Conservation (phyloP, 2,888 invertebrate genomes). For the Pseudococcus longispinus region DNA sequence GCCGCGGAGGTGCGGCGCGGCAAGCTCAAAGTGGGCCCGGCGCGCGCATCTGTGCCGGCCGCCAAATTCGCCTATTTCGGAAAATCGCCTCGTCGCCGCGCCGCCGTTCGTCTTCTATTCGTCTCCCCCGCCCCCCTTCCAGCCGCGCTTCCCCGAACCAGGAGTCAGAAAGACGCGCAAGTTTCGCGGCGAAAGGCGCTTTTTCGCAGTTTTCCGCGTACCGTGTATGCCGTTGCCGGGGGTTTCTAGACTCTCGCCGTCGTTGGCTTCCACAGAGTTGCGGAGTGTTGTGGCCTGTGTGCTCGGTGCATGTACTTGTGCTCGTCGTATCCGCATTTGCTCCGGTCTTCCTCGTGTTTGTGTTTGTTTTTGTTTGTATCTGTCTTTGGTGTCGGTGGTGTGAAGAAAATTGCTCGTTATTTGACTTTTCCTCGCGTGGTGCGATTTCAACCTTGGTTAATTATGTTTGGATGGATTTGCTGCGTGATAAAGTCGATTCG, state of each 20-base stretch:
- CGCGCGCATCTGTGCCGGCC: slow-evolving; percentile 45
- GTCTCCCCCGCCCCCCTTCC: neutral
- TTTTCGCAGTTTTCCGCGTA: neutral
- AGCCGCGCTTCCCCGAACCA: neutral
- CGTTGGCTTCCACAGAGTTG: neutral
- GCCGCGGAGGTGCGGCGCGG: slow-evolving; percentile 28
- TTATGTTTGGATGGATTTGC: neutral
- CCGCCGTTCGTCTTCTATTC: neutral
- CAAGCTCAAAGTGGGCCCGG: neutral
- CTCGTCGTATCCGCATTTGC: neutral
- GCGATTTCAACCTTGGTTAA: neutral
- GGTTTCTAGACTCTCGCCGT: neutral
- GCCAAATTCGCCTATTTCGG: slow-evolving; percentile 42
- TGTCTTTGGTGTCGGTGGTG: neutral
- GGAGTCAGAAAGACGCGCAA: slow-evolving; percentile 24
- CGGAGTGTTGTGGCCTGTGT: neutral
- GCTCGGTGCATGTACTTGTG: neutral
- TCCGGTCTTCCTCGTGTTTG: neutral
- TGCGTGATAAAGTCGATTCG: neutral
- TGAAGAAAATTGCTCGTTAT: too few relatives aligned
- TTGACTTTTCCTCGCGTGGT: neutral
- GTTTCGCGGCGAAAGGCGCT: neutral
- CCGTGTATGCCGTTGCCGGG: neutral
- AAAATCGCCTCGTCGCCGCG: neutral
- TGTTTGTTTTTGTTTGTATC: neutral